phyloP scores from a whole-genome alignment of 2,797 vertebrate genomes.

The Kryptolebias ocellatus region DNA sequence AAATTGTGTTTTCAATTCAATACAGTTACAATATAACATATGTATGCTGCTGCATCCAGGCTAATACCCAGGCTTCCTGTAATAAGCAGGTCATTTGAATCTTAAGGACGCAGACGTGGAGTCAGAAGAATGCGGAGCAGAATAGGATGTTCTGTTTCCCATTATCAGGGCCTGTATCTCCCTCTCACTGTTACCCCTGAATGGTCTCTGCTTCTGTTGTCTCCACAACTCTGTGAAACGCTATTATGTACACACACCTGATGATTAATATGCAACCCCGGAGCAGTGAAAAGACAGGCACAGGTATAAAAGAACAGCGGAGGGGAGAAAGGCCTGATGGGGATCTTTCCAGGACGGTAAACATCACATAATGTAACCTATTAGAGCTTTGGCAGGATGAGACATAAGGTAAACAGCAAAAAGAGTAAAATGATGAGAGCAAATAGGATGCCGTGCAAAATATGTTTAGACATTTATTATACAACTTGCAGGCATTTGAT shows the following conservation, averaged over 20 bases:
- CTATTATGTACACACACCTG: conserved; percentile 75
- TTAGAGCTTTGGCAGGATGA: conserved; percentile 38
- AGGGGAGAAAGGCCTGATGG: conserved; percentile 65
- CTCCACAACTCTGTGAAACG: conserved; percentile 32
- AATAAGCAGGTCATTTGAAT: conserved; percentile 10
- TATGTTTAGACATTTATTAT: not conserved
- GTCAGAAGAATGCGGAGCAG: conserved; percentile 35
- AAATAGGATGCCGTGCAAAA: not conserved
- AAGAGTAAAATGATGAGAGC: conserved; percentile 38
- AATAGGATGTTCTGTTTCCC: conserved; percentile 24
- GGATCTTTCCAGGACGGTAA: conserved; percentile 71
- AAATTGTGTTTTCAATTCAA: not conserved
- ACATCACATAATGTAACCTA: conserved; percentile 70
- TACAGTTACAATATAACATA: too few relatives aligned
- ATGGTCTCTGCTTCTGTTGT: conserved; percentile 44
- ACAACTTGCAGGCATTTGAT: too few relatives aligned
- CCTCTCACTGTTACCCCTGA: conserved; percentile 39
- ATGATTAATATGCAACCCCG: conserved; percentile 67
- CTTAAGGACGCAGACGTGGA: conserved; percentile 18
- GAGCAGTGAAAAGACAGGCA: conserved; percentile 29
- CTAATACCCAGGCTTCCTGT: conserved; percentile 2
- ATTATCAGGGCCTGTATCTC: conserved; percentile 55
- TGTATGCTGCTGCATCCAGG: conserved; percentile 1
- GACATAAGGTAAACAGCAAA: conserved; percentile 37
- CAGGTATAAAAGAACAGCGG: conserved; percentile 36